These are phyloP conservation scores for Lagodon rhomboides DNA, from an alignment of 2,797 vertebrate species.

Conservation along the genomic window DNA sequence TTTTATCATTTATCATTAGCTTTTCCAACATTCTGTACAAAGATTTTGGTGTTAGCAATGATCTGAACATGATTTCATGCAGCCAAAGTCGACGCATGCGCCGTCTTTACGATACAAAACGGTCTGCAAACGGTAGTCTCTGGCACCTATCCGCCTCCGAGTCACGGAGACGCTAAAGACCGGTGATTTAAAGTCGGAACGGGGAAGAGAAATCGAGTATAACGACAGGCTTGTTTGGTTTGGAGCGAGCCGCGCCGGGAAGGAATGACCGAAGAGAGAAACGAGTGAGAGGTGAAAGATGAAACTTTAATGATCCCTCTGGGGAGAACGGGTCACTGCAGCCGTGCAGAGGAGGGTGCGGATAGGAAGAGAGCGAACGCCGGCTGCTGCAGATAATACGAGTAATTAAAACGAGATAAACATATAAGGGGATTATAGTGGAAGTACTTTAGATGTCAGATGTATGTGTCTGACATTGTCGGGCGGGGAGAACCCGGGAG, in stretches of 20 bases:
- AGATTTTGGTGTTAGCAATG: too few relatives aligned
- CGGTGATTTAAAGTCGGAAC: slow-evolving; percentile 61
- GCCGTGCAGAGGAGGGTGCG: slow-evolving; percentile 47
- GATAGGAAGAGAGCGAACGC: slow-evolving; percentile 64
- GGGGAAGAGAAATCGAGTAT: slow-evolving; percentile 57
- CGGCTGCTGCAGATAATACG: slow-evolving; percentile 51
- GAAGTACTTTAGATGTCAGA: neutral
- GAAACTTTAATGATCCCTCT: slow-evolving; percentile 84
- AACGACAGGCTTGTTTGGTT: slow-evolving; percentile 77
- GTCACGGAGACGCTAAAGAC: slow-evolving; percentile 47
- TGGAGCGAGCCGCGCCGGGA: slow-evolving; percentile 64
- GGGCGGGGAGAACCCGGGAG: slow-evolving; percentile 1
- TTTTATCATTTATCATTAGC: too few relatives aligned
- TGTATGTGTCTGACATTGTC: slow-evolving; percentile 1
- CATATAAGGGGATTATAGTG: slow-evolving; percentile 19
- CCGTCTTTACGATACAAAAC: neutral
- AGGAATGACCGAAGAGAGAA: slow-evolving; percentile 71
- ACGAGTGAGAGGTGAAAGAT: slow-evolving; percentile 81
- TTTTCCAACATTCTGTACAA: too few relatives aligned
- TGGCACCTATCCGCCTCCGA: slow-evolving; percentile 33
- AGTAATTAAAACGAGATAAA: slow-evolving; percentile 67
- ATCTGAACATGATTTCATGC: too few relatives aligned
- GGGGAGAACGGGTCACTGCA: slow-evolving; percentile 75
- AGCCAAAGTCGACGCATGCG: neutral
- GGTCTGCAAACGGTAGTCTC: slow-evolving; percentile 49